phyloP scores from a whole-genome alignment of 1,140 invertebrate species.

The Limonius californicus region DNA sequence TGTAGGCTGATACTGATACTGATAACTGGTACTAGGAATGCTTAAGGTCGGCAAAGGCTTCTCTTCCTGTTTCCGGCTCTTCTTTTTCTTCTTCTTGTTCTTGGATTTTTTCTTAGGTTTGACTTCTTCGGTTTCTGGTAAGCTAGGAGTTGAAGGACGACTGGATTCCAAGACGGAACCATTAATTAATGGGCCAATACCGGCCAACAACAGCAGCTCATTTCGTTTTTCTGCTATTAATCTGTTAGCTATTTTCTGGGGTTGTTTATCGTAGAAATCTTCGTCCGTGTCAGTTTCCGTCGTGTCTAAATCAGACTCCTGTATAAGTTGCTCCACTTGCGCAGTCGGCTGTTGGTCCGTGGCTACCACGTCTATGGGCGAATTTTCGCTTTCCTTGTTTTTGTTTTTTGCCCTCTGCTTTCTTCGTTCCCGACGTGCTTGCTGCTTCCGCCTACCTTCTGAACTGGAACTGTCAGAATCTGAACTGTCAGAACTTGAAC shows the following conservation, averaged over 20 bases:
- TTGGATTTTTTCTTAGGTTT: slow-evolving; percentile 57
- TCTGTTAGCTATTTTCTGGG: slow-evolving; percentile 66
- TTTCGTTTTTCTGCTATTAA: slow-evolving; percentile 68
- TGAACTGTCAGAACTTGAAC: slow-evolving; percentile 64
- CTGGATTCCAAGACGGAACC: slow-evolving; percentile 50
- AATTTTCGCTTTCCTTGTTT: slow-evolving; percentile 34
- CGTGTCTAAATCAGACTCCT: slow-evolving; percentile 78
- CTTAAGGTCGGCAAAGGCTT: slow-evolving; percentile 14
- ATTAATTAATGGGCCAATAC: slow-evolving; percentile 49
- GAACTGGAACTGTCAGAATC: slow-evolving; percentile 63
- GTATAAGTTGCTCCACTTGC: slow-evolving; percentile 51
- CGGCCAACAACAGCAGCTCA: slow-evolving; percentile 57
- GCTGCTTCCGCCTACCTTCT: slow-evolving; percentile 49
- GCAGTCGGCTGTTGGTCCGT: slow-evolving; percentile 49
- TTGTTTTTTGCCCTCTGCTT: slow-evolving; percentile 18
- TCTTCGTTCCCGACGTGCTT: slow-evolving; percentile 48
- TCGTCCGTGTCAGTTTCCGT: slow-evolving; percentile 80
- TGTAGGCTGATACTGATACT: slow-evolving; percentile 29
- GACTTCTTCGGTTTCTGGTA: slow-evolving; percentile 43
- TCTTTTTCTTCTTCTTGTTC: slow-evolving; percentile 54
- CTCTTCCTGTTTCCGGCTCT: slow-evolving; percentile 44
- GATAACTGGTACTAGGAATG: slow-evolving; percentile 28
- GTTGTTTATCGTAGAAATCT: slow-evolving; percentile 80
- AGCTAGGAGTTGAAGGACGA: slow-evolving; percentile 55
- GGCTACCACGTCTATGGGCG: slow-evolving; percentile 50